Conservation (phyloP, 2,797 vertebrate species). For the Acropternis orthonyx region DNA sequence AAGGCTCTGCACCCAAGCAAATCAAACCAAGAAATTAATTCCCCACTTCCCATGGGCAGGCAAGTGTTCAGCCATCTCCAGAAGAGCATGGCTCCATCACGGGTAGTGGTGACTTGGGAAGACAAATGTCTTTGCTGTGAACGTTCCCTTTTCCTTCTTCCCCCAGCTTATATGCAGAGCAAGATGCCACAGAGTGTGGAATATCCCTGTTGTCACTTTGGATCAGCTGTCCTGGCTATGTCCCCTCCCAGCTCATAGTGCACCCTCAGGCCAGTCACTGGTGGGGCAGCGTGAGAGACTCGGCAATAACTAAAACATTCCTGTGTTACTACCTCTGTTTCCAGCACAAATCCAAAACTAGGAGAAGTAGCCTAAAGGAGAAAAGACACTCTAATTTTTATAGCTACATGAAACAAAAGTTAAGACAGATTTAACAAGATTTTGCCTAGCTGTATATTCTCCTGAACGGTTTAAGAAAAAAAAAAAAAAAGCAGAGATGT, state of each 20-base stretch:
- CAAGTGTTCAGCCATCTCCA: background rate
- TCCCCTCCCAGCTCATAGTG: no score
- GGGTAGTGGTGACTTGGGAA: accelerated
- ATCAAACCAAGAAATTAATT: background rate
- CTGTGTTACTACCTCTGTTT: background rate
- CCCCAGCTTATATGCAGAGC: background rate
- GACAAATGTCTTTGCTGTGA: background rate
- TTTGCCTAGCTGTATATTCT: background rate
- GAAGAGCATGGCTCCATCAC: background rate
- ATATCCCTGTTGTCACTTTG: background rate
- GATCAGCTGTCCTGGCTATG: background rate
- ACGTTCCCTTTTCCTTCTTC: no score
- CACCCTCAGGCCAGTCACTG: background rate
- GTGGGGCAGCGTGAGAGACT: background rate
- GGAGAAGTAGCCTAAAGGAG: background rate
- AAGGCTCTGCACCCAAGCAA: accelerated
- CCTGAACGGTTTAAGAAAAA: background rate
- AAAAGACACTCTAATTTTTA: background rate
- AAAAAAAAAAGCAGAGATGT: background rate
- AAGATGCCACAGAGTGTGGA: accelerated
- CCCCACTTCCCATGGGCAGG: background rate
- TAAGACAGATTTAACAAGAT: background rate
- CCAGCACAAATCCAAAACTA: background rate
- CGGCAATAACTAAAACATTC: background rate
- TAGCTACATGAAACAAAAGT: background rate